phyloP scores from a whole-genome alignment of 2,113 vertebrate species.

The Malurus alboscapulatus region DNA sequence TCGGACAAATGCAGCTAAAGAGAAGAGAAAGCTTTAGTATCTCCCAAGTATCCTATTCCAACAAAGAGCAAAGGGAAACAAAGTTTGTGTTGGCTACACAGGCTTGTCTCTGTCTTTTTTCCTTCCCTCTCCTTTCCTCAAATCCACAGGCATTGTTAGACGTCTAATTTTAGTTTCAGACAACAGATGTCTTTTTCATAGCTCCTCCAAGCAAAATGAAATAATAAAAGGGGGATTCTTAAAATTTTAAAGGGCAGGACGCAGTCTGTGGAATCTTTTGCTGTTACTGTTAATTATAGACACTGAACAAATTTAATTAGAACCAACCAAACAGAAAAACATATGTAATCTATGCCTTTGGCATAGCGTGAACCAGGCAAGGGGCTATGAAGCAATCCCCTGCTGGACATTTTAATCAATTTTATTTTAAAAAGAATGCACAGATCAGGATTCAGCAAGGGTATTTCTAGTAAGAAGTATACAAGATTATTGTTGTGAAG shows the following conservation, averaged over 20 bases:
- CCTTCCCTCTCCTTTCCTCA: neutral
- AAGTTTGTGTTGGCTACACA: slow-evolving; percentile 3
- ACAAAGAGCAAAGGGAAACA: slow-evolving; percentile 12
- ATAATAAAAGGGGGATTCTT: neutral
- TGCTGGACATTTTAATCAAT: neutral
- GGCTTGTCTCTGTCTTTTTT: neutral
- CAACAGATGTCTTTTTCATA: neutral
- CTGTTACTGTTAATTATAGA: neutral
- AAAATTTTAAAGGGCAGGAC: neutral
- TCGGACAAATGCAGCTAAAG: slow-evolving; percentile 26
- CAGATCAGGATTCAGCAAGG: neutral
- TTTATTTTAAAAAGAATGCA: neutral
- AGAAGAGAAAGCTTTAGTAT: slow-evolving; percentile 16
- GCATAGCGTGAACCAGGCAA: neutral
- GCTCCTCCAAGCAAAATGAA: neutral
- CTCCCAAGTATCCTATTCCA: neutral
- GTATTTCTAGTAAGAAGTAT: neutral
- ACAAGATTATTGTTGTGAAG: neutral
- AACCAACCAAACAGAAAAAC: neutral
- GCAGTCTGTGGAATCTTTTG: neutral
- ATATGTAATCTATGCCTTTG: neutral
- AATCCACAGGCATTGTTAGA: neutral
- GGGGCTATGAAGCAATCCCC: neutral
- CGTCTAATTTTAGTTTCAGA: neutral
- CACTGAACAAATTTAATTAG: neutral